Percentiles rank a stretch among this genome's conserved stretches.
Conservation (phyloP, 2,888 invertebrate species). For the Yponomeuta evonymella region DNA sequence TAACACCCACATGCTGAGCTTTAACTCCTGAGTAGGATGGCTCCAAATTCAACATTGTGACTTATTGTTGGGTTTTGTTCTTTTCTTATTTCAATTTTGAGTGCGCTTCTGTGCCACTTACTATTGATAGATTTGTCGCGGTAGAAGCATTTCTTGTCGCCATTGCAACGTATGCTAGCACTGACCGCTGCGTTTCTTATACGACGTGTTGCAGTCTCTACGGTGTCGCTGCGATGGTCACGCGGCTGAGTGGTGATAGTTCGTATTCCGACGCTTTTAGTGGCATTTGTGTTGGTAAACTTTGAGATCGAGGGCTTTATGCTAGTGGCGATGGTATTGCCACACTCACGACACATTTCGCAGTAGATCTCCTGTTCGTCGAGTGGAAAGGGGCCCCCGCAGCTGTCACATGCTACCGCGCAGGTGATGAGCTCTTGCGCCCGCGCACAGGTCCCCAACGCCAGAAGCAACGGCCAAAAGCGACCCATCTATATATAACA, state of each 20-base stretch:
- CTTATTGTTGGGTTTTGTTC: too few relatives aligned
- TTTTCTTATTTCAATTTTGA: neutral
- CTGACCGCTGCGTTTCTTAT: neutral
- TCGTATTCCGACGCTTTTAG: too few relatives aligned
- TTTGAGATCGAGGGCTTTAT: neutral
- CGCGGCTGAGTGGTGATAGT: too few relatives aligned
- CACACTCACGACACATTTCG: neutral
- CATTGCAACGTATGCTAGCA: neutral
- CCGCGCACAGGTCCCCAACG: neutral
- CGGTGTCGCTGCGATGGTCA: neutral
- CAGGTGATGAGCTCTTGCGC: neutral
- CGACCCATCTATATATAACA: too few relatives aligned
- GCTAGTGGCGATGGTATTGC: neutral
- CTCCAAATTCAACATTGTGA: too few relatives aligned
- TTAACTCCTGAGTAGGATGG: too few relatives aligned
- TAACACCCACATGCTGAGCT: too few relatives aligned
- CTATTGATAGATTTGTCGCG: neutral
- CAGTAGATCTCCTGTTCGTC: conserved; percentile 1
- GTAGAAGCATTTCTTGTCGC: neutral
- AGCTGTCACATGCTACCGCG: neutral
- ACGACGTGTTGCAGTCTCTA: neutral
- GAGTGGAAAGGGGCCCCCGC: neutral
- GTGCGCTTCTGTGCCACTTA: neutral
- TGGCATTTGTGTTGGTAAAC: neutral
- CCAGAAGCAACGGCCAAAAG: neutral